These are phyloP conservation scores for Ruditapes philippinarum DNA, from an alignment of 1,140 invertebrate species.

Conservation along the genomic window DNA sequence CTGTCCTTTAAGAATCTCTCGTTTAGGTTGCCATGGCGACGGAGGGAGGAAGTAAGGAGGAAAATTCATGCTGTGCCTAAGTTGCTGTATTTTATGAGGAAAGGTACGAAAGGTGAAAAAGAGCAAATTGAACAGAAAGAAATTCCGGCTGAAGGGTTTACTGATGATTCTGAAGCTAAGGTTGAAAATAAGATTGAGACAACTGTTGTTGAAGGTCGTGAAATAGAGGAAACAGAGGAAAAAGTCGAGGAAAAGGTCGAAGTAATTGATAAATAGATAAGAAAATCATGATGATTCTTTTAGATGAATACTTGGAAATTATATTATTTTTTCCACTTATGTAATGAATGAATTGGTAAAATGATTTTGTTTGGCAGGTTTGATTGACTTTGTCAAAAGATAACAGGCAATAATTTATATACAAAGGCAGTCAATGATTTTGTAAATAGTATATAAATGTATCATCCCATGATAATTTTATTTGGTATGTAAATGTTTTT, in stretches of 20 bases:
- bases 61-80: slow-evolving; percentile 72
- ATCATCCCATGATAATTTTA: too few species aligned
- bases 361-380: too few species aligned
- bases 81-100: slow-evolving; percentile 63
- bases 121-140: slow-evolving; percentile 12
- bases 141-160: slow-evolving; percentile 53
- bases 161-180: not conserved
- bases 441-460: too few species aligned
- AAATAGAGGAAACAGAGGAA: not conserved
- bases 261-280: too few species aligned
- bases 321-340: too few species aligned
- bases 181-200: not conserved
- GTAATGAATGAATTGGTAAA: too few species aligned
- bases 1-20: slow-evolving; percentile 66
- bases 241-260: slow-evolving; percentile 10
- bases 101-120: slow-evolving; percentile 34
- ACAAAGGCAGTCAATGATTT: too few species aligned
- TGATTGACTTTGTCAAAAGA: too few species aligned
- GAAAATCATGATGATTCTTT: too few species aligned
- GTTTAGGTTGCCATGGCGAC: slow-evolving; percentile 42
- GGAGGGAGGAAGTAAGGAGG: slow-evolving; percentile 54
- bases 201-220: not conserved
- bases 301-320: too few species aligned
- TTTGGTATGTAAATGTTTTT: too few species aligned
- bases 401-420: too few species aligned